Percentiles rank a stretch among this genome's conserved stretches.
These are phyloP conservation scores for Seison nebaliae DNA, from an alignment of 1,140 invertebrate species.

Conservation along the genomic window DNA sequence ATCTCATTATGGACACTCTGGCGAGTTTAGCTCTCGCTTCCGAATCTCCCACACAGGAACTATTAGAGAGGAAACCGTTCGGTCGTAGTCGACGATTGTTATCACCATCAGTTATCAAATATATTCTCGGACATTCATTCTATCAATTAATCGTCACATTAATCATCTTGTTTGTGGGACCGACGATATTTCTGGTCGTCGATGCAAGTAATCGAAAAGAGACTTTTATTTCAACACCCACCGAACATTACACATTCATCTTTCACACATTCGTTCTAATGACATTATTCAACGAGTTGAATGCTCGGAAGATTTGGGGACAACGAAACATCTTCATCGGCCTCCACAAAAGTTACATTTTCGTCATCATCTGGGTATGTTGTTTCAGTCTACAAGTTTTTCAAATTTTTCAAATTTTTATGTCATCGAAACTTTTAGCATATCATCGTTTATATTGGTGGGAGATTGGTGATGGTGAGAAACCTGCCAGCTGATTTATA, in stretches of 20 bases:
- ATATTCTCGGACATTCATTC: conserved; percentile 11
- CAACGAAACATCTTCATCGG: conserved; percentile 72
- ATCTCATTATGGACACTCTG: conserved; percentile 14
- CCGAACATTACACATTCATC: conserved; percentile 90
- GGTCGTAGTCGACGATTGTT: conserved; percentile 12
- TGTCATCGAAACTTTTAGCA: too few species aligned
- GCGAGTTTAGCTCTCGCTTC: conserved; percentile 13
- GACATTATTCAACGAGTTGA: conserved; percentile 98
- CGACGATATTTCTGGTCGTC: not conserved
- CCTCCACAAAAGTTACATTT: conserved; percentile 86
- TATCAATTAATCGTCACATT: conserved; percentile 12
- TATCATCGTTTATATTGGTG: too few species aligned
- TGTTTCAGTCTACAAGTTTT: conserved; percentile 65
- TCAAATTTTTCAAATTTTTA: conserved; percentile 8
- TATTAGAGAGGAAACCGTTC: conserved; percentile 13
- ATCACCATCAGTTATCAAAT: conserved; percentile 7
- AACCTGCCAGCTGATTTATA: too few species aligned
- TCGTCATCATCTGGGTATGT: conserved; percentile 82
- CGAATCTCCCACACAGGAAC: conserved; percentile 10
- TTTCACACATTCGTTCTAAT: conserved; percentile 99
- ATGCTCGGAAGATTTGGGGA: conserved; percentile 93
- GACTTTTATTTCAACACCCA: conserved; percentile 35
- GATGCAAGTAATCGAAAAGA: conserved; percentile 4
- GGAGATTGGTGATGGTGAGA: too few species aligned
- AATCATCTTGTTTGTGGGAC: conserved; percentile 1